A percentile compares a stretch with the other conserved stretches of the same genome.
These are phyloP conservation scores for Drosophila mimica DNA, from an alignment of 2,888 invertebrate genomes.

Conservation along the genomic window DNA sequence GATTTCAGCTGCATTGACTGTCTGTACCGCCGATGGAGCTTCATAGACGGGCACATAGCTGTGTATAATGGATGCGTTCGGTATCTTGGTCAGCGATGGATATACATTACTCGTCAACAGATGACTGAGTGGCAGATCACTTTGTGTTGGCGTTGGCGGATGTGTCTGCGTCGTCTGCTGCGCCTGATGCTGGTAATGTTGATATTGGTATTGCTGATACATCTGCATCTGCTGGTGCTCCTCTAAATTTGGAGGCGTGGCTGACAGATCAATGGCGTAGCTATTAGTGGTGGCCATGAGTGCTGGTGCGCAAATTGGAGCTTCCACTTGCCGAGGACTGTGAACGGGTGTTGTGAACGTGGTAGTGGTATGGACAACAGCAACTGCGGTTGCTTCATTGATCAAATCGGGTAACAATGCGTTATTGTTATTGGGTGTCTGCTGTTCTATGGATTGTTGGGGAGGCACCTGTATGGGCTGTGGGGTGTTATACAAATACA, in stretches of 20 bases:
- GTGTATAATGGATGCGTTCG: slow-evolving; percentile 82
- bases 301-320: slow-evolving; percentile 3
- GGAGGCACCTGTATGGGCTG: slow-evolving; percentile 81
- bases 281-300: slow-evolving; percentile 55
- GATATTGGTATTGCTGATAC: slow-evolving; percentile 55
- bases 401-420: slow-evolving; percentile 70
- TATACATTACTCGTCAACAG: slow-evolving; percentile 80
- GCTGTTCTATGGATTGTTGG: slow-evolving; percentile 50
- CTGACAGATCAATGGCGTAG: slow-evolving; percentile 83
- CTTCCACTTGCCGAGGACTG: slow-evolving; percentile 27
- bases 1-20: slow-evolving; percentile 73
- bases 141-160: slow-evolving; percentile 24
- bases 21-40: slow-evolving; percentile 23
- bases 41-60: slow-evolving; percentile 83
- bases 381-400: slow-evolving; percentile 69
- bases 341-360: slow-evolving; percentile 42
- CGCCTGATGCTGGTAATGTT: slow-evolving; percentile 50
- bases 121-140: slow-evolving; percentile 83
- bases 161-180: slow-evolving; percentile 44
- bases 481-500: neutral
- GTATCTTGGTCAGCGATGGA: slow-evolving; percentile 81
- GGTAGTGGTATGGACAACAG: slow-evolving; percentile 25
- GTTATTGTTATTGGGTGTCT: slow-evolving; percentile 21
- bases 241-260: slow-evolving; percentile 63
- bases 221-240: slow-evolving; percentile 61